Evolutionary conservation across 2,113 vertebrate species (phyloP).

Genomic region (Psilopogon haemacephalus): DNA sequence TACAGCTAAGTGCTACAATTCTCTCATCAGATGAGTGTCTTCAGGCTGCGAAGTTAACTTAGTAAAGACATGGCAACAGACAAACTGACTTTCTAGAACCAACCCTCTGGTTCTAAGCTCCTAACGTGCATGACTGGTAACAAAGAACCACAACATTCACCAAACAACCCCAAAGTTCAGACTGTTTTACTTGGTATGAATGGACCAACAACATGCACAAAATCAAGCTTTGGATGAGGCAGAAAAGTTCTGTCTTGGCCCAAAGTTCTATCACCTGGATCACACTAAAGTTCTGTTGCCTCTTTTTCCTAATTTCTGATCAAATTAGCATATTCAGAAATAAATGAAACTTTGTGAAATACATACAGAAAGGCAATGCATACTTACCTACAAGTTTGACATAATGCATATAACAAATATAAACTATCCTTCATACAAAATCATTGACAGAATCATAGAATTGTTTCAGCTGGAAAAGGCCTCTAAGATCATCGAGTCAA

Average conservation of each 20-base stretch:
- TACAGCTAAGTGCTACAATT: not conserved
- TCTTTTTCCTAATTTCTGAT: not conserved
- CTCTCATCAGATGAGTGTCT: not conserved
- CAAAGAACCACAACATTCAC: not conserved
- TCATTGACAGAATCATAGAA: too few relatives aligned
- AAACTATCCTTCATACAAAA: not conserved
- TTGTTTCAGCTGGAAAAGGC: too few relatives aligned
- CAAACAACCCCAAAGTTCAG: not conserved
- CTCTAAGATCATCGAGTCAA: too few relatives aligned
- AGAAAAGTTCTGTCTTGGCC: not conserved
- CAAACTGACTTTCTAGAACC: not conserved
- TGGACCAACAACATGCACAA: not conserved
- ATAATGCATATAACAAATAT: not conserved
- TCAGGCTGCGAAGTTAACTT: not conserved
- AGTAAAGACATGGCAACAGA: not conserved
- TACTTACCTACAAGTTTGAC: not conserved
- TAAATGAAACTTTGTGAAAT: not conserved
- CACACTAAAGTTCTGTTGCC: not conserved
- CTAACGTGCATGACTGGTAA: not conserved
- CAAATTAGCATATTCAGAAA: not conserved
- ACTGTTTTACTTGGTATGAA: not conserved
- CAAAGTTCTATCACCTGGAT: not conserved
- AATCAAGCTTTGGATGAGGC: not conserved
- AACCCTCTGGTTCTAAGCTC: not conserved
- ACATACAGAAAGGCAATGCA: not conserved